A percentile compares a stretch with the other conserved stretches of the same genome.
Conservation (phyloP, 2,888 invertebrate species). For the Trissonchulus sp. region DNA sequence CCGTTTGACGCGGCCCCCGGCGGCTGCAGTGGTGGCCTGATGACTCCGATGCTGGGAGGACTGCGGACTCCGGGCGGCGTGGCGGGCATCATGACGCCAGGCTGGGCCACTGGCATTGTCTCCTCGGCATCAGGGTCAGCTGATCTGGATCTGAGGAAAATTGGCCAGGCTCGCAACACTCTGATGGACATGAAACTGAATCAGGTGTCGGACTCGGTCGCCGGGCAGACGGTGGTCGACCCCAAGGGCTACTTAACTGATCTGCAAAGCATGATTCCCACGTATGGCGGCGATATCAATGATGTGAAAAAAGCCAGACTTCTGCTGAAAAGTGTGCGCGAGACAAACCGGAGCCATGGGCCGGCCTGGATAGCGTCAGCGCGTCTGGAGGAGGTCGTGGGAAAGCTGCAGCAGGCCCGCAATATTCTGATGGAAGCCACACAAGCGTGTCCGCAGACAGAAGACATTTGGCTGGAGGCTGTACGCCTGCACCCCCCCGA, state of each 20-base stretch:
- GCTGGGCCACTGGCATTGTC: conserved; percentile 52
- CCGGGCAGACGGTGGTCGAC: conserved; percentile 98
- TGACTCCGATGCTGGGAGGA: conserved; percentile 41
- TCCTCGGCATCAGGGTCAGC: conserved; percentile 36
- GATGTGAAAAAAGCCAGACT: conserved; percentile 86
- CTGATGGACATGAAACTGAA: conserved; percentile 97
- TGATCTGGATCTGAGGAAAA: conserved; percentile 93
- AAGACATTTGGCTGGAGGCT: conserved; percentile 96
- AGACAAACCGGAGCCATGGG: conserved; percentile 96
- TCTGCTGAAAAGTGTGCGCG: conserved; percentile 84
- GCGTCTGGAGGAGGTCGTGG: conserved; percentile 80
- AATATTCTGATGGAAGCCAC: conserved; percentile 99
- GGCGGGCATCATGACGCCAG: conserved; percentile 65
- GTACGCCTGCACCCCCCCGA: conserved; percentile 66
- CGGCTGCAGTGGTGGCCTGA: conserved; percentile 39
- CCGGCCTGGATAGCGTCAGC: conserved; percentile 99
- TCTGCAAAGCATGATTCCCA: conserved; percentile 96
- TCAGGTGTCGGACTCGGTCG: conserved; percentile 92
- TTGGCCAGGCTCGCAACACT: conserved; percentile 96
- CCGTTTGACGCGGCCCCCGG: conserved; percentile 48
- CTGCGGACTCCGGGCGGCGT: conserved; percentile 58
- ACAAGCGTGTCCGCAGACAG: conserved; percentile 83
- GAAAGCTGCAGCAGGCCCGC: conserved; percentile 49
- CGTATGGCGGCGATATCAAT: conserved; percentile 74
- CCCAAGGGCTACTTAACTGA: conserved; percentile 99